phyloP scores from a whole-genome alignment of 2,888 invertebrate genomes.

The Ochropleura plecta region DNA sequence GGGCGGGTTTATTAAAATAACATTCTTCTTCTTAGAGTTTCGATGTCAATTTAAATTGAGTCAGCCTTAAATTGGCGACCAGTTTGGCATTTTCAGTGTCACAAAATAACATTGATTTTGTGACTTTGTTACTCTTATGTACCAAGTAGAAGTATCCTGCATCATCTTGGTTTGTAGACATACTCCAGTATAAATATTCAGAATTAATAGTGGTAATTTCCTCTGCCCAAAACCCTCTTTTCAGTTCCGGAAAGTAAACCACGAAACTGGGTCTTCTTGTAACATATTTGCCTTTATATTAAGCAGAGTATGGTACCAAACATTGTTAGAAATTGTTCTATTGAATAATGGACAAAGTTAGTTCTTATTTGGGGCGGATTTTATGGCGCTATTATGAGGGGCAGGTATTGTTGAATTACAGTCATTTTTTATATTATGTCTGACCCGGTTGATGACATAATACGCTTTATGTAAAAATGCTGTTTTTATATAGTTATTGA shows the following conservation, averaged over 20 bases:
- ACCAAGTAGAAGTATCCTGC: not conserved
- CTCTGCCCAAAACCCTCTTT: not conserved
- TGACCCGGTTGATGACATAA: not conserved
- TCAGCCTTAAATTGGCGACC: too few relatives aligned
- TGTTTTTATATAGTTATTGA: not conserved
- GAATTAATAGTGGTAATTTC: slow-evolving; percentile 25
- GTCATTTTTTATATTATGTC: slow-evolving; percentile 14
- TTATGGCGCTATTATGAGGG: slow-evolving; percentile 43
- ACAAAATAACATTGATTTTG: not conserved
- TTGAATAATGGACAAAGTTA: slow-evolving; percentile 64
- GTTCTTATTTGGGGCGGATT: slow-evolving; percentile 40
- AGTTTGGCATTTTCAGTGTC: too few relatives aligned
- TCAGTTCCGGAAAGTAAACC: slow-evolving; percentile 28
- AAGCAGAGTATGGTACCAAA: slow-evolving; percentile 34
- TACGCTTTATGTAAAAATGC: not conserved
- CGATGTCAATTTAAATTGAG: too few relatives aligned
- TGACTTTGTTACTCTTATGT: not conserved
- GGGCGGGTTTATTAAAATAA: too few relatives aligned
- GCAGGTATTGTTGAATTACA: slow-evolving; percentile 41
- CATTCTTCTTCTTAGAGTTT: too few relatives aligned
- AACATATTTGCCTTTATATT: slow-evolving; percentile 45
- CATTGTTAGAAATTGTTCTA: slow-evolving; percentile 52
- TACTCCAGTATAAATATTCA: slow-evolving; percentile 15
- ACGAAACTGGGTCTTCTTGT: slow-evolving; percentile 13
- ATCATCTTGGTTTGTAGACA: not conserved